Conservation (phyloP, 2,888 invertebrate species). For the Orthosia cruda region DNA sequence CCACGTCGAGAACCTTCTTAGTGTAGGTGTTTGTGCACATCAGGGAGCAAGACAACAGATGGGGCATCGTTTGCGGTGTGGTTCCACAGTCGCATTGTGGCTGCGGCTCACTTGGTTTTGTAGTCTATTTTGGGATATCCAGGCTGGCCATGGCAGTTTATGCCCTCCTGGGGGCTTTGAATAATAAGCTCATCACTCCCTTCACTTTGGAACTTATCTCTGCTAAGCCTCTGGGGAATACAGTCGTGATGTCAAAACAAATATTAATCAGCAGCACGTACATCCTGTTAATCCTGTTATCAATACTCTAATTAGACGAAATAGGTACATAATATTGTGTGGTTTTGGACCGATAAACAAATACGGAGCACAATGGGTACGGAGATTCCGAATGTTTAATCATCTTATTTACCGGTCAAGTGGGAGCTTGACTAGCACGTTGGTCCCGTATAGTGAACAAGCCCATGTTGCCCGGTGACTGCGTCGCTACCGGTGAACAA, state of each 20-base stretch:
- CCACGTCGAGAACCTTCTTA: too few relatives aligned
- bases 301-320: slow-evolving; percentile 11
- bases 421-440: background rate
- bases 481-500: background rate
- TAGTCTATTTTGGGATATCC: too few relatives aligned
- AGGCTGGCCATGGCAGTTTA: too few relatives aligned
- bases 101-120: too few relatives aligned
- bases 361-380: background rate
- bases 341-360: slow-evolving; percentile 19
- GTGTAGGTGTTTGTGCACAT: too few relatives aligned
- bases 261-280: background rate
- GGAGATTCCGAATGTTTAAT: background rate
- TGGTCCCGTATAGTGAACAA: slow-evolving; percentile 9
- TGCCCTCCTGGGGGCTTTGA: too few relatives aligned
- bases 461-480: background rate
- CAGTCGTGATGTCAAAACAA: background rate
- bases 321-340: background rate
- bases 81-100: too few relatives aligned
- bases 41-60: too few relatives aligned
- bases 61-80: too few relatives aligned
- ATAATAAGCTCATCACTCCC: background rate
- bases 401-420: background rate
- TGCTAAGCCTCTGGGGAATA: too few relatives aligned
- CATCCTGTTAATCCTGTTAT: background rate
- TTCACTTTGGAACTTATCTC: background rate